Evolutionary conservation across 2,888 invertebrate species (phyloP).

Genomic region (Poecilus cupreus): DNA sequence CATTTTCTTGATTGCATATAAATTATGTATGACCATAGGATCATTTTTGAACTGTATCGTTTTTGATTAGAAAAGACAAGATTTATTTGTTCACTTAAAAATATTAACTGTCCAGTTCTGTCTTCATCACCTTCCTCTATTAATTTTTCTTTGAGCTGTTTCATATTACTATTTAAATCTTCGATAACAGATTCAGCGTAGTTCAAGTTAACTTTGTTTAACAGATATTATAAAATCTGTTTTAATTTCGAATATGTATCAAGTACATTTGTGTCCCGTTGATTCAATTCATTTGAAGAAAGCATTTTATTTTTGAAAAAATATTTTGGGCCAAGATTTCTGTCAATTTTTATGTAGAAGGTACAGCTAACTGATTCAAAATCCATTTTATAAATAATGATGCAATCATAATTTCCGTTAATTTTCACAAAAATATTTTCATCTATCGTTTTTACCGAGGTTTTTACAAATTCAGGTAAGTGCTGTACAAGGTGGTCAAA

Average conservation of each 20-base stretch:
- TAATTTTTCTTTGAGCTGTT: no score
- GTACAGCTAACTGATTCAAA: not conserved
- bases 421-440: not conserved
- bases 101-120: not conserved
- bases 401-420: no score
- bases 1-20: no score
- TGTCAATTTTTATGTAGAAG: no score
- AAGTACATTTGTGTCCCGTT: not conserved
- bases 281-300: not conserved
- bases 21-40: no score
- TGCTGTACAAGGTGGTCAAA: not conserved
- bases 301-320: not conserved
- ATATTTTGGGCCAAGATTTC: no score
- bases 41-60: no score
- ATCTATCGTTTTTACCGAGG: not conserved
- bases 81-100: not conserved
- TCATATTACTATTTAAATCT: not conserved
- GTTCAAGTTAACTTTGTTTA: not conserved
- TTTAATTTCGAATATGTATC: no score
- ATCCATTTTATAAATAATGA: not conserved
- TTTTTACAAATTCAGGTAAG: no score
- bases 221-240: not conserved
- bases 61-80: not conserved
- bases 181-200: not conserved
- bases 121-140: not conserved